Evolutionary conservation across 2,888 invertebrate genomes (phyloP), one percentile per base, ranked within the genome.

Genomic region (Pollenia amentaria): DNA sequence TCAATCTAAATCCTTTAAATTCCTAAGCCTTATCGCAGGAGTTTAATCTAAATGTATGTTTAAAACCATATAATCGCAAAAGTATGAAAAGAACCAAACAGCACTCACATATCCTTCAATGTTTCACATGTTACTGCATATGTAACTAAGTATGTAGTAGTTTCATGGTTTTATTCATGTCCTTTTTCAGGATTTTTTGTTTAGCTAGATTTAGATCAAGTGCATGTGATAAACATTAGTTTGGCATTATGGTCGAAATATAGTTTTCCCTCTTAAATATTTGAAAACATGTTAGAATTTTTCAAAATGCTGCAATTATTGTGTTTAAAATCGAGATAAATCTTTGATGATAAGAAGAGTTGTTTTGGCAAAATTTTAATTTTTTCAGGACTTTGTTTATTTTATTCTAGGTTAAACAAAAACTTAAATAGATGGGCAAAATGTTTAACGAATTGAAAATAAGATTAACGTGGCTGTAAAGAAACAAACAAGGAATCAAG

Each of bases 1-100:
- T 53, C 73, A 48, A 87, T 87, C 88, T 87, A 70, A 87, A 81
- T 80, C 69, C 79, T 67, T 81, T 77, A 12, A 46, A 64, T 65
- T 55, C 1, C 7, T 16, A 0, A 38, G 12, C 18, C 57, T 78
- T 69, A 67, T 69, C 78, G 40, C 9, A 48, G 21, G 29, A 46
- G 10, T 53, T 44, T 18, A 11, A 76, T 38, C 60, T 55, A 18
- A 55, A 67, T 67, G 38, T 67, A 38, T 53, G 46, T 46, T 6
- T 53, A 76, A 46, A 55, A n/a, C 11, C 46, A 51, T 42, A 55
- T 48, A 14, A 16, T 38, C 38, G 11, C 12, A 6, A 40, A 44
- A 18, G 11, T 16, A 1, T 6, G 48, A 11, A 18, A 53, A 53
- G 53, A 18, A 8, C 11, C 3, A 0, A 18, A 55, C 9, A 18